Base-by-base conservation (phyloP, 2,888 invertebrate species). In the Acleris literana region DNA sequence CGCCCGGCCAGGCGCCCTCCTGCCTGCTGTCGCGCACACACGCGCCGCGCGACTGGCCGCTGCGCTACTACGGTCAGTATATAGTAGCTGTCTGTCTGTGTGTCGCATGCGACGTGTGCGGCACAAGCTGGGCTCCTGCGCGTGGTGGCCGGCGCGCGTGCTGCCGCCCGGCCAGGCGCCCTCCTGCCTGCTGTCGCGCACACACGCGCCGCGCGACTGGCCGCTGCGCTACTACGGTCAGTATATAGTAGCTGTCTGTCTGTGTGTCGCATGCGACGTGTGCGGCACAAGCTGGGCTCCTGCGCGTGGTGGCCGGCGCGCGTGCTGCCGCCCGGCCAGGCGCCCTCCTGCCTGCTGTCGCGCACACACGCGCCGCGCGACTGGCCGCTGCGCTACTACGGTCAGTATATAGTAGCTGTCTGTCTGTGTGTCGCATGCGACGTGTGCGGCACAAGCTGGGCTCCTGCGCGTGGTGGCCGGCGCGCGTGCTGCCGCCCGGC, bases 241-340 rank as follows among this genome's bases (percentile, higher is more conserved):
- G 48, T 20, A 20, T 48, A 25, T n/a, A 13, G 9, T 43, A 7
- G 18, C 17, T 3, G 17, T 20, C 20, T 20, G 17, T 25, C 25
- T 25, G 25, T 25, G 5, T 29, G 33, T 46, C 62, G 16, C 70
- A 90, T 88, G 88, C 51, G 92, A 92, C 73, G 84, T 92, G 29
- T 92, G 2, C 92, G 92, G 92, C 87, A 92, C 76, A 92, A 92
- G 75, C 78, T 92, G 16, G 86, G 86, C 80, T n/a, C n/a, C n/a
- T n/a, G n/a, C n/a, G n/a, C n/a, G n/a, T n/a, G n/a, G n/a, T n/a
- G n/a, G n/a, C n/a, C n/a, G n/a, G n/a, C n/a, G n/a, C n/a, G 85
- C 0, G 86, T 92, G 53, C 78, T 92, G 5, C 69, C 86, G 0
- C 91, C 92, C 0, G 90, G 90, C 0, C 72, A 82, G 2, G 72